Percentiles rank a stretch among this genome's conserved stretches.
These are phyloP conservation scores for Pachyuromys duprasi DNA, from an alignment of 2,797 vertebrate genomes.

Conservation along the genomic window DNA sequence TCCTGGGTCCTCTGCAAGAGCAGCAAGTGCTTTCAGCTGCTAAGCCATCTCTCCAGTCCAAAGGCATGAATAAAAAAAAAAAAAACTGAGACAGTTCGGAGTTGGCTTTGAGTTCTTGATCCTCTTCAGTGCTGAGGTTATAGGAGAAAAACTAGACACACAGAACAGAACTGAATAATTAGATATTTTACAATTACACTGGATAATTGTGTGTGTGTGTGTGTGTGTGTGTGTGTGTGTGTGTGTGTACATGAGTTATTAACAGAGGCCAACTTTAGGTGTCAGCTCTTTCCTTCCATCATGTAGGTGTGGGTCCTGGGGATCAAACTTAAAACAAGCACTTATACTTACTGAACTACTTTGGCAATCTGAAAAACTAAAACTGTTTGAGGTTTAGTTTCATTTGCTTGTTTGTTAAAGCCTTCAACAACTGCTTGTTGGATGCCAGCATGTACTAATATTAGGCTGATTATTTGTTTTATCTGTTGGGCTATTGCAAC, in stretches of 20 bases:
- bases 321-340: not conserved
- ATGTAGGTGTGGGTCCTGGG: not conserved
- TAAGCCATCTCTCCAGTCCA: not conserved
- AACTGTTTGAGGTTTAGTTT: slow-evolving; percentile 7
- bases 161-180: not conserved
- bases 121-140: not conserved
- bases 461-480: not conserved
- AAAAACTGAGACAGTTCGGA: too few species aligned
- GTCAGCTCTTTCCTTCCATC: not conserved
- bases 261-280: not conserved
- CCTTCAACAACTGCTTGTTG: not conserved
- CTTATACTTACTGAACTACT: too few species aligned
- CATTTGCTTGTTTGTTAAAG: not conserved
- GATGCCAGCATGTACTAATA: not conserved
- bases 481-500: not conserved
- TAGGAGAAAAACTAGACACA: not conserved
- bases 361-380: not conserved
- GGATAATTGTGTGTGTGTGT: not conserved
- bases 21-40: not conserved
- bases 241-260: not conserved
- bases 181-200: not conserved
- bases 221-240: not conserved
- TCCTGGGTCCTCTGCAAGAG: not conserved
- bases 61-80: too few species aligned
- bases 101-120: not conserved